Percentiles rank a stretch among this genome's conserved stretches.
phyloP scores from a whole-genome alignment of 2,888 invertebrate species.

The Drepana falcataria region DNA sequence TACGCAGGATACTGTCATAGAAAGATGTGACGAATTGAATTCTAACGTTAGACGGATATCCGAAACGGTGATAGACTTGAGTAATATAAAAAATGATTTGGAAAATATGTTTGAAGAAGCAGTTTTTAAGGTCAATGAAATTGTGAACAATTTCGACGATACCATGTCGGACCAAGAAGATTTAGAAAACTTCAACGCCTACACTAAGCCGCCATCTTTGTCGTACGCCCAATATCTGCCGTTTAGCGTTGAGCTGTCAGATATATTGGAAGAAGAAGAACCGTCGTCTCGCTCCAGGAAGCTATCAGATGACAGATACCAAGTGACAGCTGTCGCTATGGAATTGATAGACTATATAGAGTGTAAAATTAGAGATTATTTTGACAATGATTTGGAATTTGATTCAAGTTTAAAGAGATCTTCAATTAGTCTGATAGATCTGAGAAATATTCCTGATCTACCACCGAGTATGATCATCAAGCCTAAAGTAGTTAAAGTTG shows the following conservation, averaged over 20 bases:
- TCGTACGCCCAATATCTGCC: conserved; percentile 49
- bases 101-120: conserved; percentile 63
- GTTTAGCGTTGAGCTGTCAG: conserved; percentile 65
- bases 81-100: conserved; percentile 60
- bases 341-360: conserved; percentile 57
- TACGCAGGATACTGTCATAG: conserved; percentile 68
- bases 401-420: conserved; percentile 50
- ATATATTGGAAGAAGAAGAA: conserved; percentile 70
- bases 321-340: conserved; percentile 48
- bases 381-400: conserved; percentile 58
- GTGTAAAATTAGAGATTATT: conserved; percentile 44
- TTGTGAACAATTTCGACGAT: conserved; percentile 46
- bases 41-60: conserved; percentile 55
- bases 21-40: conserved; percentile 39
- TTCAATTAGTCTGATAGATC: conserved; percentile 65
- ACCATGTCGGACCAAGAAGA: conserved; percentile 69
- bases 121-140: conserved; percentile 36
- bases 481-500: conserved; percentile 57
- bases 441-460: conserved; percentile 64
- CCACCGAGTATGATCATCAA: conserved; percentile 66
- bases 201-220: conserved; percentile 56
- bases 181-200: conserved; percentile 58
- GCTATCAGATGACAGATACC: conserved; percentile 35
- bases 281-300: conserved; percentile 53
- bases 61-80: conserved; percentile 63